Evolutionary conservation across 1,140 invertebrate genomes (phyloP), one percentile per base, ranked within the genome.

Genomic region (Frieseomelitta varia): DNA sequence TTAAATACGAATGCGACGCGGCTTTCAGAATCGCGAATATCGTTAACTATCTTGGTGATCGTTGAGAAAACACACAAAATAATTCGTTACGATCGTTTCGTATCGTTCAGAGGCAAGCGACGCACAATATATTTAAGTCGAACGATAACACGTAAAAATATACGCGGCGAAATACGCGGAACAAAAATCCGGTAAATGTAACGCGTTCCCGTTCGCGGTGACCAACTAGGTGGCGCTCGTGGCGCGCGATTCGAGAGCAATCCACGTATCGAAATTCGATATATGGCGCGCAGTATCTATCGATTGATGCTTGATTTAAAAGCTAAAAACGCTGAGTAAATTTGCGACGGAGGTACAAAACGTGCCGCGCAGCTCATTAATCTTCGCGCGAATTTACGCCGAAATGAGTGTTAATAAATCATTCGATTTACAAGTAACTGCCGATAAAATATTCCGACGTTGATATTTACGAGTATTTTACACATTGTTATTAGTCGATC

Each of bases 321-420:
- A 34, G 1, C 1, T 21, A 17, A n/a, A 27, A 79, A 51, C 27
- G 34, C 34, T 17, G 55, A 34, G 53, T 21, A 51, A 56, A 80
- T 72, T 79, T 55, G 47, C 15, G 69, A 47, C 24, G 14, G 39
- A 27, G 11, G 24, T 12, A 47, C 17, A 19, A 47, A 27, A 72
- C 19, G 39, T 47, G n/a, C 19, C 15, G 11, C 19, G 39, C 65
- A 61, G 21, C 55, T 72, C 55, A 24, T 27, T 80, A 80, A 72
- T 80, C n/a, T 56, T 2, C 12, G 34, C 6, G 24, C 47, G 47
- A n/a, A n/a, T 63, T 51, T 19, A 19, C 6, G 47, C 19, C 4
- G 53, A 27, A 73, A 61, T 73, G 68, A 61, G 72, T 80, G 72
- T 73, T 80, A 72, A 73, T 80, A 61, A 80, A 73, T 72, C 39